Percentiles rank a stretch among this genome's conserved stretches.
These are phyloP conservation scores for Tachuris rubrigastra DNA, from an alignment of 2,113 vertebrate genomes.

Conservation along the genomic window DNA sequence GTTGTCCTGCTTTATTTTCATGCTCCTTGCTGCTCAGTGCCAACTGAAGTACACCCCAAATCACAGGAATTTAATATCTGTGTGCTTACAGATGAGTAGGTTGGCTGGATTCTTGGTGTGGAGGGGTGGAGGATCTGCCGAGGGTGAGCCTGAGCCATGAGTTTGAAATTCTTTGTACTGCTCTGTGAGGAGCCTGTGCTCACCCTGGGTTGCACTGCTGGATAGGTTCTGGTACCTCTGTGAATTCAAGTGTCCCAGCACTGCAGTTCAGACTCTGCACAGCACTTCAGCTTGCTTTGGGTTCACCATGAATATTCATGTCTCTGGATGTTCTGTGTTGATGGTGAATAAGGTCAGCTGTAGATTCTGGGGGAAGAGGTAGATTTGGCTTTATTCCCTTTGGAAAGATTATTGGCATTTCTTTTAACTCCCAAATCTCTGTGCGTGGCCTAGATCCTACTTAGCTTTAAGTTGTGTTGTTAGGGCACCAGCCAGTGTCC, in stretches of 20 bases:
- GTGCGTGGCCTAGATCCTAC: background rate
- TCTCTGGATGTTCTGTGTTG: background rate
- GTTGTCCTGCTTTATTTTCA: background rate
- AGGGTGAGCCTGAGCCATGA: rapidly evolving
- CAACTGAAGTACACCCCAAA: background rate
- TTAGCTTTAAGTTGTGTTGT: background rate
- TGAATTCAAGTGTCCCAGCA: background rate
- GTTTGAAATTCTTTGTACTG: background rate
- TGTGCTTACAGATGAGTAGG: background rate
- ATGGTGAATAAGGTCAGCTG: background rate
- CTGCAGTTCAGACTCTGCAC: background rate
- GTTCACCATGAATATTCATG: background rate
- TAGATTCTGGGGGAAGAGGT: background rate
- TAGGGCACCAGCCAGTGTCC: background rate
- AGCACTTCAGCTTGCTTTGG: background rate
- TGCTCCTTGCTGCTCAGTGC: background rate
- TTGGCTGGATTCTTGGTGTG: background rate
- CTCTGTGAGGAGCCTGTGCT: background rate
- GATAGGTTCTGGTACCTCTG: background rate
- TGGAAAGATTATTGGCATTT: background rate
- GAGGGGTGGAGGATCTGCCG: background rate
- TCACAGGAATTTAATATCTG: background rate
- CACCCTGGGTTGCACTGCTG: background rate
- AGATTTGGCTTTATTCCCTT: background rate
- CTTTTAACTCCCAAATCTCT: background rate